Percentiles rank a stretch among this genome's conserved stretches.
Conservation (phyloP, 2,113 vertebrate species). For the Petroica traversi region DNA sequence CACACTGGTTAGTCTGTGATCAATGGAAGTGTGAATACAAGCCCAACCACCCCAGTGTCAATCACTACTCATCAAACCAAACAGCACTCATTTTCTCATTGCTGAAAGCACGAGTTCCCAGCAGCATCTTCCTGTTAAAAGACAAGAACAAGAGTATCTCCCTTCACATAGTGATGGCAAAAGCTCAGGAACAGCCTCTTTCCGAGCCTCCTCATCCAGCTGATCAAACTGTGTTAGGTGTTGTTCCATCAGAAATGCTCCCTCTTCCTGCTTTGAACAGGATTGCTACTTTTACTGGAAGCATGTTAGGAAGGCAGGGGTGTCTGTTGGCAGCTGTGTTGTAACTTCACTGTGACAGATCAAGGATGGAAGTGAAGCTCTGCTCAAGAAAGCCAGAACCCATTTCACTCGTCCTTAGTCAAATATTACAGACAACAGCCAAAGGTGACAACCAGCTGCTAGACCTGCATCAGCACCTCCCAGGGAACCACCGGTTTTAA, state of each 20-base stretch:
- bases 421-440: neutral
- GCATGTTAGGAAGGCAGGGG: neutral
- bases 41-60: neutral
- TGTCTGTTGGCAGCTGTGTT: neutral
- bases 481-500: fast-evolving
- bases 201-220: fast-evolving
- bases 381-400: neutral
- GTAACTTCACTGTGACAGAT: neutral
- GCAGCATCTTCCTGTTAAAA: neutral
- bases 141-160: neutral
- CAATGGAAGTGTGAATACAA: neutral
- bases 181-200: neutral
- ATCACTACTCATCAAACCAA: neutral
- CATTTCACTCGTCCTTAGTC: neutral
- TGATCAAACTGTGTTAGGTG: neutral
- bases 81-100: neutral
- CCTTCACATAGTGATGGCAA: fast-evolving
- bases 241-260: neutral
- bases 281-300: neutral
- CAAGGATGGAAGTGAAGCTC: neutral
- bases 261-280: neutral
- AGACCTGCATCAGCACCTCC: neutral
- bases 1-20: fast-evolving
- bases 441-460: neutral
- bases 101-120: neutral